These are phyloP conservation scores for Cichladusa arquata DNA, from an alignment of 2,113 vertebrate genomes.

Conservation along the genomic window DNA sequence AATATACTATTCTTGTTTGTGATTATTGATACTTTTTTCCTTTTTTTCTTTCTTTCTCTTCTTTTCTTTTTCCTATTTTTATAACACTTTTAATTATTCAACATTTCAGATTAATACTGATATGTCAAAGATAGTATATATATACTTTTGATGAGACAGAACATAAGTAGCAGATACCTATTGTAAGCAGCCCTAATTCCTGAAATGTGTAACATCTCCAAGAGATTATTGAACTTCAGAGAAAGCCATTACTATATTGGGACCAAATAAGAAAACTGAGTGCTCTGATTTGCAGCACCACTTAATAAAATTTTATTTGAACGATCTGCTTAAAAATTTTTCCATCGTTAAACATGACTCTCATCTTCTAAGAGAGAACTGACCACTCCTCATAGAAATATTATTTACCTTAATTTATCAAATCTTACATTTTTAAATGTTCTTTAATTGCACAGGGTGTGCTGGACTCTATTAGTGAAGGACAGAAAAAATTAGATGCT, in stretches of 20 bases:
- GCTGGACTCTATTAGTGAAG: slow-evolving; percentile 76
- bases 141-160: background rate
- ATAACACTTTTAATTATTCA: background rate
- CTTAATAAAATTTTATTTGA: background rate
- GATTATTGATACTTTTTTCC: background rate
- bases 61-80: background rate
- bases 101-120: background rate
- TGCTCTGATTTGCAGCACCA: background rate
- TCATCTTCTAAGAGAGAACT: background rate
- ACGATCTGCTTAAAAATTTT: background rate
- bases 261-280: background rate
- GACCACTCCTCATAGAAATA: background rate
- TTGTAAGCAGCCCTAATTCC: background rate
- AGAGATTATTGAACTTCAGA: background rate
- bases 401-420: background rate
- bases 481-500: slow-evolving; percentile 78
- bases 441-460: slow-evolving; percentile 70
- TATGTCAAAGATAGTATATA: background rate
- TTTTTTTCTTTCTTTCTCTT: background rate
- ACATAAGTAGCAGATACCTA: background rate
- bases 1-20: background rate
- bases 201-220: background rate
- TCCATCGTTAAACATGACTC: background rate
- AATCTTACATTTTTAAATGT: background rate
- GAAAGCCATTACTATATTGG: background rate